Base-by-base conservation (phyloP, 2,888 invertebrate genomes). In the Epinotia ramella region DNA sequence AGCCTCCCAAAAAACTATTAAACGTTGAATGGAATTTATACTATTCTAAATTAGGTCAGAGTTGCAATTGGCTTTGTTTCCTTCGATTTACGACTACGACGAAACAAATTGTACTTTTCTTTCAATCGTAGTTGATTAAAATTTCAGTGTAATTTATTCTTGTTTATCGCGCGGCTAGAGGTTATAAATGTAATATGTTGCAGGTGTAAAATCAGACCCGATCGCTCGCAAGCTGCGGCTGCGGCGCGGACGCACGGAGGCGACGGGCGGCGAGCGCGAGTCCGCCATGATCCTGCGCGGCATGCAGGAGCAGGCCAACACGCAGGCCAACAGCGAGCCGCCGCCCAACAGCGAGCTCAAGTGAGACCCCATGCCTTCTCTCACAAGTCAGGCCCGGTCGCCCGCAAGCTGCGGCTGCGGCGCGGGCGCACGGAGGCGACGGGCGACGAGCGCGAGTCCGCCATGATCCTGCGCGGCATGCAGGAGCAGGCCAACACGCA, bases 161-260 rank as follows among this genome's bases (percentile, higher is more conserved):
- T 40, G 40, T 40, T 9, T 9, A 9, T 9, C 7, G 5, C 6
- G 40, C 40, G 7, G 40, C 9, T 40, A 40, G 7, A 40, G 7
- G 9, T 40, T 7, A 13, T 20, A 44, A 20, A 4, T 20, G 5
- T 13, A 13, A 20, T 9, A 3, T n/a, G 12, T 3, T 40, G 9
- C 72, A 91, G 92, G 88, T 78, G 87, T 88, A 33, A 92, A 92
- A 67, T 94, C 93, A 86, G 99, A 99, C 94, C 98, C 99, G 3
- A 98, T 99, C 81, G 99, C 99, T 0, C 96, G 99, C 46, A 99
- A 99, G 93, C 96, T 99, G 91, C 96, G 99, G 5, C 91, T 99
- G 40, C 95, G 99, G 59, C 96, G 98, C 79, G 97, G 98, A 0
- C 95, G 97, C 44, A 95, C 98, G 13, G 94, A 94, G 81, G 89